Evolutionary conservation across 1,140 invertebrate genomes (phyloP).

Genomic region (Subanguina moxae): DNA sequence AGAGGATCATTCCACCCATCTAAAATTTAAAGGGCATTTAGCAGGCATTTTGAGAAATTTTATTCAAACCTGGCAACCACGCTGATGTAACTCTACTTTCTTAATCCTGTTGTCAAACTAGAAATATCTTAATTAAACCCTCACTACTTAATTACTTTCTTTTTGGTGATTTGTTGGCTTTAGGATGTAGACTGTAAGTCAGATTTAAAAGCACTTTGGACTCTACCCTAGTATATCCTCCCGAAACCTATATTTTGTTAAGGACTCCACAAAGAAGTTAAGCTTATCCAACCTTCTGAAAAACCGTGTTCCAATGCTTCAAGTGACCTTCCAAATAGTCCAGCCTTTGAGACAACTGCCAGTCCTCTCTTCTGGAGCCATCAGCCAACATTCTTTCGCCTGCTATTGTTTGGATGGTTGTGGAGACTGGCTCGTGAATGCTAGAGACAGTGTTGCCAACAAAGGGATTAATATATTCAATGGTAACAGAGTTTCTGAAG

Average conservation of each 20-base stretch:
- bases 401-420: background rate
- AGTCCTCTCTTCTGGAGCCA: background rate
- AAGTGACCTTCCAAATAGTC: conserved; percentile 23
- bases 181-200: no score
- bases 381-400: background rate
- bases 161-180: no score
- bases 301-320: conserved; percentile 25
- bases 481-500: background rate
- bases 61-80: background rate
- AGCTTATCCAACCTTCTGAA: conserved; percentile 24
- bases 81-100: conserved; percentile 14
- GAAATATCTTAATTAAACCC: no score
- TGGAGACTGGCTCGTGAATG: background rate
- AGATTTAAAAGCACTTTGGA: no score
- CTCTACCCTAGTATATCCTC: no score
- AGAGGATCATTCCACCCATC: conserved; percentile 27
- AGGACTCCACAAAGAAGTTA: no score
- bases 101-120: conserved; percentile 22
- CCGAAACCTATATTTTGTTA: no score
- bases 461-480: background rate
- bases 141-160: no score
- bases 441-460: background rate
- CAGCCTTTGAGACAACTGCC: background rate
- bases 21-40: conserved; percentile 9
- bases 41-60: background rate